Evolutionary conservation across 2,113 vertebrate genomes (phyloP).

Genomic region (Actenoides hombroni): DNA sequence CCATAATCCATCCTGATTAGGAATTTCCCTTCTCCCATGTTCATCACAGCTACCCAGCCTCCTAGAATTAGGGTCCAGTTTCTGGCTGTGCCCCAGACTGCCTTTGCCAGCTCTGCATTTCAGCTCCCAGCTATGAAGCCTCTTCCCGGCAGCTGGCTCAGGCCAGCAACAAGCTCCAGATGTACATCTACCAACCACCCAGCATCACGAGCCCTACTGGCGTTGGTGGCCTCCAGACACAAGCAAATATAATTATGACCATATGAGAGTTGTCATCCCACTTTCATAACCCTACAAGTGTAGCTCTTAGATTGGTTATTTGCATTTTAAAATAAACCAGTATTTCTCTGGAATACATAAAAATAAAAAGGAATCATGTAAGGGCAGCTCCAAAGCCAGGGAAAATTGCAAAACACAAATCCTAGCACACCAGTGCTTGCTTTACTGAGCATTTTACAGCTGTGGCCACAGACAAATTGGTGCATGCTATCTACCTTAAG

Average conservation of each 20-base stretch:
- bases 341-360: background rate
- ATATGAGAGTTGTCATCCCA: background rate
- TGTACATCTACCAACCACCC: background rate
- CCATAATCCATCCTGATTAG: background rate
- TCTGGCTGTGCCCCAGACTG: background rate
- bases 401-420: background rate
- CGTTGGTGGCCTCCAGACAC: background rate
- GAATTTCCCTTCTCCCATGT: background rate
- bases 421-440: background rate
- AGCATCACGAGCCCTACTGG: background rate
- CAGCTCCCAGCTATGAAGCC: background rate
- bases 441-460: background rate
- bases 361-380: background rate
- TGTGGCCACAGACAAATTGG: background rate
- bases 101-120: background rate
- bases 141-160: background rate
- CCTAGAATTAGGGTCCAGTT: background rate
- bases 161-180: rapidly evolving
- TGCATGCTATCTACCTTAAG: background rate
- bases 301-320: background rate
- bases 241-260: background rate
- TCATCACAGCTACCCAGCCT: background rate
- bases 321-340: background rate
- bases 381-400: background rate
- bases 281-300: background rate